Evolutionary conservation across 53 echinoderm and acorn worm genomes (phyloP).

Genomic region (Glandiceps talaboti): DNA sequence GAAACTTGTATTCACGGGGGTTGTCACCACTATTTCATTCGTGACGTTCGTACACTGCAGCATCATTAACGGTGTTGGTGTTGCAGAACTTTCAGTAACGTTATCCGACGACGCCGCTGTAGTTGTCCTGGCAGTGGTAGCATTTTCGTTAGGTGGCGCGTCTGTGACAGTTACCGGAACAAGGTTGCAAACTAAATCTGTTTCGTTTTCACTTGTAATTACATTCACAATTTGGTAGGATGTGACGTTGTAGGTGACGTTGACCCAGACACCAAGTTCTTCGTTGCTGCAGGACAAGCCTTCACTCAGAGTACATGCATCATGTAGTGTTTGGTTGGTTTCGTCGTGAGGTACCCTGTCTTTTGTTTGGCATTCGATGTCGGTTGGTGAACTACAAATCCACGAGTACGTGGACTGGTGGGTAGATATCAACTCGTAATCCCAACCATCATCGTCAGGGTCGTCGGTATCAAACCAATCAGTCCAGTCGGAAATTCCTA

Average conservation of each 20-base stretch:
- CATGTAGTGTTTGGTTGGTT: conserved; percentile 29
- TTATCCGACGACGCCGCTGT: neutral
- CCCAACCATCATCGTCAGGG: conserved; percentile 38
- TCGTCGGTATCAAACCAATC: conserved; percentile 41
- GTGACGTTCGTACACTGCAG: neutral
- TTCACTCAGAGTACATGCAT: conserved; percentile 31
- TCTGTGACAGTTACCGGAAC: neutral
- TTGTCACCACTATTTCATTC: neutral
- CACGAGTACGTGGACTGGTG: conserved; percentile 33
- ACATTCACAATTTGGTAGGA: conserved; percentile 15
- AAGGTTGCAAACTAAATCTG: neutral
- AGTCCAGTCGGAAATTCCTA: conserved; percentile 54
- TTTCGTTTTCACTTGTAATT: neutral
- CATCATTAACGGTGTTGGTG: neutral
- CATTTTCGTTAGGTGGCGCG: neutral
- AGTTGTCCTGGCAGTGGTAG: neutral
- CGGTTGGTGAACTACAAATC: conserved; percentile 44
- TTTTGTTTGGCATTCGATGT: conserved; percentile 36
- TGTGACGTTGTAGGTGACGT: conserved; percentile 47
- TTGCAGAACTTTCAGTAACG: neutral
- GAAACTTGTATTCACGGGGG: neutral
- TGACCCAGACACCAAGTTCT: conserved; percentile 7
- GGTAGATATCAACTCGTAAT: conserved; percentile 28
- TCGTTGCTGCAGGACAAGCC: conserved; percentile 57
- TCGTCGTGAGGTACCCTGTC: conserved; percentile 11